These are phyloP conservation scores for Erinaceus europaeus DNA, from an alignment of 2,113 vertebrate species.

Conservation along the genomic window DNA sequence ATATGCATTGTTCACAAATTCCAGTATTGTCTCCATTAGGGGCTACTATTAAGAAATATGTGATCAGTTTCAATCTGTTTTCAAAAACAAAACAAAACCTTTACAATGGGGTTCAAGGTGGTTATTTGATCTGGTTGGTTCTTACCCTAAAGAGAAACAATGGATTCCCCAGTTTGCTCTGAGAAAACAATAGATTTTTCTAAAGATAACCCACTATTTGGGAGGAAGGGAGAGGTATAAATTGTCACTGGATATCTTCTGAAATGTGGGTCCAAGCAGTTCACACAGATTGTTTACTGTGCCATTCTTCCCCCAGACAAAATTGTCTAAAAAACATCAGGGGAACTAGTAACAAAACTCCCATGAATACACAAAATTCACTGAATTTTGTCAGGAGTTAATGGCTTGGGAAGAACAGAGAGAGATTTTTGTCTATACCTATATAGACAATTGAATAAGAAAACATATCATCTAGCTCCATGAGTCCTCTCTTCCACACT, in stretches of 20 bases:
- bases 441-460: not conserved
- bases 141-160: slow-evolving; percentile 32
- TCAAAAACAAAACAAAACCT: not conserved
- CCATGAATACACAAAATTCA: not conserved
- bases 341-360: not conserved
- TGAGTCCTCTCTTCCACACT: not conserved
- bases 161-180: slow-evolving; percentile 30
- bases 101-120: slow-evolving; percentile 43
- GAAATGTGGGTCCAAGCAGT: not conserved
- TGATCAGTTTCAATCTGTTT: slow-evolving; percentile 46
- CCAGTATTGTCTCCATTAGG: not conserved
- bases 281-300: not conserved
- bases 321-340: not conserved
- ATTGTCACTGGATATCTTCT: slow-evolving; percentile 2
- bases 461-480: not conserved
- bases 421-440: not conserved
- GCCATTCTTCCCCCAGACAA: slow-evolving; percentile 31
- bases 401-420: slow-evolving; percentile 19
- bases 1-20: slow-evolving; percentile 38
- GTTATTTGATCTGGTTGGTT: slow-evolving; percentile 53
- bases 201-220: not conserved
- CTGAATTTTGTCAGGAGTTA: not conserved
- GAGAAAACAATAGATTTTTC: slow-evolving; percentile 35
- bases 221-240: not conserved
- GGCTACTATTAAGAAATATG: slow-evolving; percentile 21